Percentiles rank a stretch among this genome's conserved stretches.
Evolutionary conservation across 2,888 invertebrate species (phyloP).

Genomic region (Lasioglossum marginatum): DNA sequence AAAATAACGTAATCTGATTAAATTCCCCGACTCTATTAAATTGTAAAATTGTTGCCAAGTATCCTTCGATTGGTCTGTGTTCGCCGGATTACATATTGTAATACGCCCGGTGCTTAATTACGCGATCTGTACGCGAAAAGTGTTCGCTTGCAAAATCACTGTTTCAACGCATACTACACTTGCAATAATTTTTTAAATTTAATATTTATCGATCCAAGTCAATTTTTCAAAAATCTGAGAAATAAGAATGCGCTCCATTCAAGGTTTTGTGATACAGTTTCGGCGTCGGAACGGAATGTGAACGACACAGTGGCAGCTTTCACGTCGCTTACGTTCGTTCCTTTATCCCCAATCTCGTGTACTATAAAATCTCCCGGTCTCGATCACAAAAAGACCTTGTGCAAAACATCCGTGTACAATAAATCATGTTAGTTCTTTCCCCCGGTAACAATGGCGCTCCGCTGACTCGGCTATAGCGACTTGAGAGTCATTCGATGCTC

Average conservation of each 20-base stretch:
- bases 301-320: background rate
- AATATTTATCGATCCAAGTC: too few relatives aligned
- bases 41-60: background rate
- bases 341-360: background rate
- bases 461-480: conserved; percentile 62
- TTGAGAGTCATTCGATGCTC: conserved; percentile 41
- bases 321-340: conserved; percentile 5
- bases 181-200: background rate
- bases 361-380: conserved; percentile 30
- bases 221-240: background rate
- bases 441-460: conserved; percentile 52
- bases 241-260: background rate
- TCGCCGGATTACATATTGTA: background rate
- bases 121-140: background rate
- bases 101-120: background rate
- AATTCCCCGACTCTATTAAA: background rate
- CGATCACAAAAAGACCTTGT: conserved; percentile 52
- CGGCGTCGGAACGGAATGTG: background rate
- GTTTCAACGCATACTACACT: background rate
- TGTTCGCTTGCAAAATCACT: background rate
- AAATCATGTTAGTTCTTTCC: conserved; percentile 61
- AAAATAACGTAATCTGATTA: background rate
- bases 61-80: background rate
- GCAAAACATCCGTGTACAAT: conserved; percentile 63
- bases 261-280: background rate